Base-by-base conservation (phyloP, 1,140 invertebrate species). In the Sesamia nonagrioides region DNA sequence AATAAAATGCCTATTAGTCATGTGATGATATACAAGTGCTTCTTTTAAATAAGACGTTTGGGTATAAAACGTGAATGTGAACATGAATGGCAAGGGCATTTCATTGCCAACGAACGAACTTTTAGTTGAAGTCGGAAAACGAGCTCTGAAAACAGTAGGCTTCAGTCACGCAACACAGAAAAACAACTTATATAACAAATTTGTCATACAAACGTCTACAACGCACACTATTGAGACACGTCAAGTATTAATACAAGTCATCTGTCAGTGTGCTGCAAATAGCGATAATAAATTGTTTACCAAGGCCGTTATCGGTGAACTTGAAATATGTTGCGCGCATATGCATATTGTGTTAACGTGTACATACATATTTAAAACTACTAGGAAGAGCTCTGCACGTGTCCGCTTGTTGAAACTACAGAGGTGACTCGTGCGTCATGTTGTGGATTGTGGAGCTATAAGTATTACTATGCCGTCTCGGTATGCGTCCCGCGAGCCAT, bases 271-370 rank as follows among this genome's bases (percentile, higher is more conserved):
- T 63, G 54, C 42, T 69, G 72, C 74, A 35, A 63, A 68, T 42
- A 66, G 74, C 79, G 83, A 85, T 85, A 84, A 84, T 78, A 81
- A 27, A 77, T 77, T 80, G 76, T 84, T 80, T 81, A 75, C 52
- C 61, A 61, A 73, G 79, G 74, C 77, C 78, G 83, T 90, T 89
- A 89, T 88, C 87, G 84, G 82, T 90, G 89, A 87, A 89, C 89
- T 91, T 91, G 88, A 91, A 89, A 77, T 66, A 88, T 78, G 63
- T 82, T 82, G 78, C 86, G 80, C 78, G 81, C 75, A 81, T 80
- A 80, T 82, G 81, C 75, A 82, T 78, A 88, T 86, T 87, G 84
- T 85, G 82, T 84, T 91, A 84, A 75, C 68, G 35, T 74, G 60
- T 72, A 78, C 61, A 87, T 88, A 80, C 56, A 86, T 88, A 84